Conservation (phyloP, 2,113 vertebrate species). For the Ptychochromis oligacanthus region DNA sequence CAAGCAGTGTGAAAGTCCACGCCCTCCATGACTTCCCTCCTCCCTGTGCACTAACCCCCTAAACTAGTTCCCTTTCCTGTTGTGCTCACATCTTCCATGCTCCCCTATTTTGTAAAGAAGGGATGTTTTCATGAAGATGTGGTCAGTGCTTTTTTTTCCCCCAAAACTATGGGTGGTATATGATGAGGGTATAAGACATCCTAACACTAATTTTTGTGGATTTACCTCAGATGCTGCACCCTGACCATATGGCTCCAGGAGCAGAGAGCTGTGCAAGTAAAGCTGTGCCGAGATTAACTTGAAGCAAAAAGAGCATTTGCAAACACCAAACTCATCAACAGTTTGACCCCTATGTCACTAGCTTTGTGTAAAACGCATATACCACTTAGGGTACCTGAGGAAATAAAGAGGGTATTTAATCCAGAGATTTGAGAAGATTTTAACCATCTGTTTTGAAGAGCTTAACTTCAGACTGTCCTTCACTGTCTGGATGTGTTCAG, state of each 20-base stretch:
- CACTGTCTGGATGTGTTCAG: conserved; percentile 53
- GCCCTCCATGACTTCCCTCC: conserved; percentile 54
- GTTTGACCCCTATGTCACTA: conserved; percentile 54
- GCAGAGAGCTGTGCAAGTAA: conserved; percentile 44
- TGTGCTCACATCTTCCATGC: conserved; percentile 58
- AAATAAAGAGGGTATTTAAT: conserved; percentile 77
- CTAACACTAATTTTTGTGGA: conserved; percentile 32
- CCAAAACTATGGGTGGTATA: conserved; percentile 56
- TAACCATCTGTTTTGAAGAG: conserved; percentile 78
- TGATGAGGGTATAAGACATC: conserved; percentile 47
- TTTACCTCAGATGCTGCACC: conserved; percentile 46
- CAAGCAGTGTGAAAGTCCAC: conserved; percentile 70
- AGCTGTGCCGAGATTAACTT: conserved; percentile 61
- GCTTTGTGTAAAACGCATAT: conserved; percentile 65
- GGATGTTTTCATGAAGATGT: conserved; percentile 52
- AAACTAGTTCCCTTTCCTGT: conserved; percentile 47
- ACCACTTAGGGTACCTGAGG: conserved; percentile 70
- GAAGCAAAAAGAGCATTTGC: conserved; percentile 56
- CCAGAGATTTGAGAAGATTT: conserved; percentile 73
- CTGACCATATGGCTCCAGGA: conserved; percentile 66
- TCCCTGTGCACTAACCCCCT: conserved; percentile 38
- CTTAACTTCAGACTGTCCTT: conserved; percentile 71
- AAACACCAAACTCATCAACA: conserved; percentile 48
- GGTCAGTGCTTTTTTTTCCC: conserved; percentile 41
- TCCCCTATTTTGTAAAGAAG: conserved; percentile 26